Evolutionary conservation across 2,113 vertebrate species (phyloP).

Genomic region (Albula glossodonta): DNA sequence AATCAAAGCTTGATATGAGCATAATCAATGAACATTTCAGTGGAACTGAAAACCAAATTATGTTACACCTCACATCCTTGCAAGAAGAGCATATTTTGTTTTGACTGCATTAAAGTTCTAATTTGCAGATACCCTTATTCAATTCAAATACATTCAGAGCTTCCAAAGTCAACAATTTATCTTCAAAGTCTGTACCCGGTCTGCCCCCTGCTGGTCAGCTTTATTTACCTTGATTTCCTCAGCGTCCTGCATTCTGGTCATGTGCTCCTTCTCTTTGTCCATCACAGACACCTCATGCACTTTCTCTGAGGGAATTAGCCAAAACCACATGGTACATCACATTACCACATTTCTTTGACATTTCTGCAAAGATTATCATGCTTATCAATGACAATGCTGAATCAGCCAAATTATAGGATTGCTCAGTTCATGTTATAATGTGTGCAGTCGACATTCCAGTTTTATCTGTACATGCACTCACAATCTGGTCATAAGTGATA

Average conservation of each 20-base stretch:
- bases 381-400: background rate
- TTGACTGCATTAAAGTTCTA: background rate
- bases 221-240: constrained; percentile 85
- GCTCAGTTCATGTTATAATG: background rate
- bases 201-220: background rate
- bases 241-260: constrained; percentile 80
- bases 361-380: background rate
- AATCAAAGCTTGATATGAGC: background rate
- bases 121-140: background rate
- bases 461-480: background rate
- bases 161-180: no score
- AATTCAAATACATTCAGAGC: background rate
- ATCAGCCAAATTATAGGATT: background rate
- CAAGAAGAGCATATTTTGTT: background rate
- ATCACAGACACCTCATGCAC: constrained; percentile 85
- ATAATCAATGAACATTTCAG: background rate
- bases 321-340: background rate
- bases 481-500: background rate
- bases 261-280: constrained; percentile 86
- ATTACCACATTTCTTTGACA: background rate
- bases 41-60: background rate
- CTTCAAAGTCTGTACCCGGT: no score
- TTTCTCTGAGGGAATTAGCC: constrained; percentile 67
- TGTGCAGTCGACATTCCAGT: background rate
- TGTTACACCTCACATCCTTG: background rate